Percentiles rank a stretch among this genome's conserved stretches.
phyloP scores from a whole-genome alignment of 2,888 invertebrate species.

The Drosophila nr. perissopoda region DNA sequence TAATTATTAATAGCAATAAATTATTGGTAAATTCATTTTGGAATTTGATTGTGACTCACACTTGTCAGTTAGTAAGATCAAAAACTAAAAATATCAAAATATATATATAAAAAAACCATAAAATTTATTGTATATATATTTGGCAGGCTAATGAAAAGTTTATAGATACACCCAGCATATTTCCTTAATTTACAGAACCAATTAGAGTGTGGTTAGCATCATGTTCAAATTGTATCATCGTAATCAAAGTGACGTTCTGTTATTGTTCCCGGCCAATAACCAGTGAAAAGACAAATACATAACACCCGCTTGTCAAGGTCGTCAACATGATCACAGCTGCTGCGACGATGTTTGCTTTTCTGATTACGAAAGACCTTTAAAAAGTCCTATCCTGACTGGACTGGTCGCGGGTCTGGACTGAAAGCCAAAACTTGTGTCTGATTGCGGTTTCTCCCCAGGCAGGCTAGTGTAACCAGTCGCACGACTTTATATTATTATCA shows the following conservation, averaged over 20 bases:
- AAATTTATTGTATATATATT: neutral
- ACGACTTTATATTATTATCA: constrained; percentile 49
- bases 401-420: neutral
- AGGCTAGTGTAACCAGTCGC: constrained; percentile 41
- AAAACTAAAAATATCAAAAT: constrained; percentile 1
- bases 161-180: neutral
- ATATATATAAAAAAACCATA: neutral
- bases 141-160: constrained; percentile 45
- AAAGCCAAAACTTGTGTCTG: neutral
- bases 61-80: neutral
- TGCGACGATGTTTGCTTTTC: constrained; percentile 20
- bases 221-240: constrained; percentile 58
- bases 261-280: constrained; percentile 34
- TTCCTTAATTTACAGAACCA: constrained; percentile 66
- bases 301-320: constrained; percentile 60
- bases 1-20: neutral
- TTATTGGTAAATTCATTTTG: constrained; percentile 14
- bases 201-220: constrained; percentile 49
- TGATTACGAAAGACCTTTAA: constrained; percentile 53
- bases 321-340: constrained; percentile 27
- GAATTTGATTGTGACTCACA: constrained; percentile 1
- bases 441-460: constrained; percentile 8
- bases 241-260: constrained; percentile 19
- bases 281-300: constrained; percentile 43
- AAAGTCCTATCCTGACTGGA: constrained; percentile 40